Base-by-base conservation (phyloP, 2,113 vertebrate species). In the Otolemur garnettii region DNA sequence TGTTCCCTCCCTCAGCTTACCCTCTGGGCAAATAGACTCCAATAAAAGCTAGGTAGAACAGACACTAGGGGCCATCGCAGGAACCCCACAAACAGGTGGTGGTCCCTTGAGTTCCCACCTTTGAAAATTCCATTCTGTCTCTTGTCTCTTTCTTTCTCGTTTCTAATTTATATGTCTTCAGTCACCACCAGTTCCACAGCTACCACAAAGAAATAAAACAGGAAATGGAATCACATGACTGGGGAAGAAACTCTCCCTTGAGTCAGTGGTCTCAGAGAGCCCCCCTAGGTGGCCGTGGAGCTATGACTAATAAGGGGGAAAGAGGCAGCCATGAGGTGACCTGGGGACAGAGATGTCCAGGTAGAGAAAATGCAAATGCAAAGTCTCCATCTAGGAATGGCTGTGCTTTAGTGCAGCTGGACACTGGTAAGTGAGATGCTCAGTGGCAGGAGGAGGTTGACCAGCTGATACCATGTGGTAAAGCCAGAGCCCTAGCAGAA, bases 341-440 rank as follows among this genome's bases (percentile, higher is more conserved):
- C 57, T n/a, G 18, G 28, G 1, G 19, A 33, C 13, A 13, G 24
- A 87, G 55, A 85, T 19, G 42, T 72, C 35, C 82, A 62, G 53
- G 55, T 33, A 86, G 74, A 90, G 14, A 24, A 42, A 24, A n/a
- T 55, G 7, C 8, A 12, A 12, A 38, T 4, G 38, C 57, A 28
- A 82, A 77, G n/a, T 82, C 60, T 89, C 53, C 68, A 30, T 21
- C 57, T 62, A 13, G 74, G 50, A 35, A 17, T 10, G 38, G 24
- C 4, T 4, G 11, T 3, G 10, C 28, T 17, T 35, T 4, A 1
- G 2, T 2, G n/a, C 38, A 45, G 7, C 60, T 50, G 42, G 26
- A 55, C 42, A n/a, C 62, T 4, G 12, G 53, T 1, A 18, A 55
- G 17, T 8, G 18, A 45, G 93, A 8, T 24, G 10, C 0, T 6